A percentile compares a stretch with the other conserved stretches of the same genome.
These are phyloP conservation scores for Agrypnus murinus DNA, from an alignment of 2,888 invertebrate genomes.

Conservation along the genomic window DNA sequence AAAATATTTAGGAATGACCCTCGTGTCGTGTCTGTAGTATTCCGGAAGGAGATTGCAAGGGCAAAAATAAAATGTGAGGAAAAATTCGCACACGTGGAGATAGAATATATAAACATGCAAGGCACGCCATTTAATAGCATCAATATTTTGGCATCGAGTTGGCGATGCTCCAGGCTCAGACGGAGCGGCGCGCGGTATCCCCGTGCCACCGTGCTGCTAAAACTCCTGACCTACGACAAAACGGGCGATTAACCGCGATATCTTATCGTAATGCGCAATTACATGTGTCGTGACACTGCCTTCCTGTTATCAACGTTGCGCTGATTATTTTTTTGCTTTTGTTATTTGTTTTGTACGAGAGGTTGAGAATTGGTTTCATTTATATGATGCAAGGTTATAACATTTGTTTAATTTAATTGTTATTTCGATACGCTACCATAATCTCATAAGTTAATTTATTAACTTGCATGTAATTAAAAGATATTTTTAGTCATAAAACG, in stretches of 20 bases:
- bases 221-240: conserved; percentile 46
- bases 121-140: conserved; percentile 54
- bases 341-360: conserved; percentile 24
- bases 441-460: conserved; percentile 1
- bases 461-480: neutral
- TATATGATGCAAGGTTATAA: conserved; percentile 9
- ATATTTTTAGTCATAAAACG: too few relatives aligned
- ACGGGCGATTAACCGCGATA: conserved; percentile 52
- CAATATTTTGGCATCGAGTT: conserved; percentile 56
- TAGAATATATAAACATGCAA: conserved; percentile 42
- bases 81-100: conserved; percentile 41
- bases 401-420: conserved; percentile 9
- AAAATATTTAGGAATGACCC: conserved; percentile 36
- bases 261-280: conserved; percentile 69
- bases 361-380: neutral
- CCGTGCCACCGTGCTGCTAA: conserved; percentile 47
- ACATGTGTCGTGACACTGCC: conserved; percentile 67
- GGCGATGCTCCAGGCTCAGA: conserved; percentile 57
- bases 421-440: conserved; percentile 7
- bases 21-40: conserved; percentile 4
- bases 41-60: conserved; percentile 37
- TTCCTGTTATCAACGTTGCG: conserved; percentile 45
- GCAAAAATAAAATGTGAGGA: conserved; percentile 44
- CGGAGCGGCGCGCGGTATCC: conserved; percentile 49
- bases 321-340: conserved; percentile 32